Base-by-base conservation (phyloP, 2,888 invertebrate species). In the Caenorhabditis parvicauda region DNA sequence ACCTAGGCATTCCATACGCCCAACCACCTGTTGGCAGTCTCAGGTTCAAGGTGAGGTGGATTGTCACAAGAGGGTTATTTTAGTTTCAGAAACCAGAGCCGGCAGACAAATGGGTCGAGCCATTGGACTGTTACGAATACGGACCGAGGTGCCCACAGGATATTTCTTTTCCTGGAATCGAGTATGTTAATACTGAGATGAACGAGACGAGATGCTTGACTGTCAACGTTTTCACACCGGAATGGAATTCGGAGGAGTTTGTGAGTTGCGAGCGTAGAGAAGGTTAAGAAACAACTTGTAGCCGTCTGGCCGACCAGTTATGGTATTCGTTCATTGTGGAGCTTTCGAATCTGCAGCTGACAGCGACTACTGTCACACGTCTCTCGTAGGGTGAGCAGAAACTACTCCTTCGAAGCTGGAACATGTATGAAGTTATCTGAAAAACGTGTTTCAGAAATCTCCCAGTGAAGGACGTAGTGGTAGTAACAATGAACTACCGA, bases 401-500 rank as follows among this genome's bases (percentile, higher is more conserved):
- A n/a, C n/a, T n/a, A n/a, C n/a, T n/a, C n/a, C n/a, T n/a, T n/a
- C n/a, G n/a, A n/a, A n/a, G n/a, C n/a, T n/a, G n/a, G n/a, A n/a
- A n/a, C n/a, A n/a, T n/a, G n/a, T n/a, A n/a, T n/a, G n/a, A n/a
- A n/a, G n/a, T n/a, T n/a, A n/a, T n/a, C n/a, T n/a, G n/a, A n/a
- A n/a, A n/a, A n/a, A n/a, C n/a, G n/a, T n/a, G n/a, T 55, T 69
- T 48, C 14, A 60, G 69, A 39, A 72, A 70, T 17, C 50, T 76
- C 22, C 76, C 75, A 35, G 19, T 54, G 25, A 70, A 69, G 50
- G 74, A 70, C 38, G 67, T 76, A 1, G 41, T 76, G 25, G 68
- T 71, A n/a, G 72, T 72, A 24, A 65, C 72, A 1, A 53, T 74
- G 35, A 68, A 73, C 49, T 76, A 76, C 43, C 69, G 76, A 1